phyloP scores from a whole-genome alignment of 2,888 invertebrate species.

The Athalia cordata region DNA sequence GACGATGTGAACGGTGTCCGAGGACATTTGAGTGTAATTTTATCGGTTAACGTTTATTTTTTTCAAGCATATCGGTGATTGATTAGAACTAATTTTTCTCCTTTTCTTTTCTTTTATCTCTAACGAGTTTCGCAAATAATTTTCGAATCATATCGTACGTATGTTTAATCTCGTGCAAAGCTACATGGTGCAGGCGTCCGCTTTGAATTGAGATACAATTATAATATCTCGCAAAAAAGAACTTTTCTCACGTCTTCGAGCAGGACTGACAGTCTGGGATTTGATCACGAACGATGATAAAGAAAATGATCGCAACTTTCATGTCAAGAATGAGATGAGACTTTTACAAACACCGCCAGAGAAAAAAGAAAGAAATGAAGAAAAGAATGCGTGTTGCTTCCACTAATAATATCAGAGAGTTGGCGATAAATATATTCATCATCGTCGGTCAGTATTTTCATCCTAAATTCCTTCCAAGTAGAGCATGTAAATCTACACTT shows the following conservation, averaged over 20 bases:
- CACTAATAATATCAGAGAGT: conserved; percentile 20
- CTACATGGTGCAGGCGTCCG: background rate
- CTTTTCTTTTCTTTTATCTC: background rate
- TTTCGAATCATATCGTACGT: background rate
- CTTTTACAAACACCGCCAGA: too few species aligned
- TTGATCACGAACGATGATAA: background rate
- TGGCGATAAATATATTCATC: background rate
- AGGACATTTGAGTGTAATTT: too few species aligned
- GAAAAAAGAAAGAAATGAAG: conserved; percentile 1
- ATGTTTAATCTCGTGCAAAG: background rate
- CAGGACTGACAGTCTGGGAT: conserved; percentile 13
- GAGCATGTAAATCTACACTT: conserved; percentile 54
- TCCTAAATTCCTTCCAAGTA: conserved; percentile 55
- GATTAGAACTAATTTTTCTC: background rate
- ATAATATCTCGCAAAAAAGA: background rate
- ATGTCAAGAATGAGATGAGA: conserved; percentile 9
- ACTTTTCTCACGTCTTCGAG: conserved; percentile 10
- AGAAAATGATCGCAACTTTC: conserved; percentile 30
- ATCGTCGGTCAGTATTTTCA: conserved; percentile 1
- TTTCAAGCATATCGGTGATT: background rate
- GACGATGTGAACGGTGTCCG: too few species aligned
- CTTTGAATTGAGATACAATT: background rate
- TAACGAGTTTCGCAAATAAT: background rate
- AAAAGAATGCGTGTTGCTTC: conserved; percentile 20
- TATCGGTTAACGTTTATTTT: background rate